Evolutionary conservation across 2,113 vertebrate genomes (phyloP).

Genomic region (Tragelaphus strepsiceros): DNA sequence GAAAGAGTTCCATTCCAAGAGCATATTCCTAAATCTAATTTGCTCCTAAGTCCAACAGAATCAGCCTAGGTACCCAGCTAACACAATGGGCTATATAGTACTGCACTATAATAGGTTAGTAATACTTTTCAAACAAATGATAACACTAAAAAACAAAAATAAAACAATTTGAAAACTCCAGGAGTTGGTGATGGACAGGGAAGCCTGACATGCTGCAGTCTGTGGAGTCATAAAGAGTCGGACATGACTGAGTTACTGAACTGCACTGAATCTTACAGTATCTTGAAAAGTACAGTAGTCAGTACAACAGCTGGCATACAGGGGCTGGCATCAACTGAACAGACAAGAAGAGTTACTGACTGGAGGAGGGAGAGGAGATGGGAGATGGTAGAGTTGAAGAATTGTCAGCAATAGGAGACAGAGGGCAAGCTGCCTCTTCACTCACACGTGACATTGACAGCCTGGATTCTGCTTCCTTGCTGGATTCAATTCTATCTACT

Average conservation of each 20-base stretch:
- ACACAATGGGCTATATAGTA: neutral
- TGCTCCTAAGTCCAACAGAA: neutral
- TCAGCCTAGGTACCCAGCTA: neutral
- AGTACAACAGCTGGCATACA: neutral
- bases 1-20: neutral
- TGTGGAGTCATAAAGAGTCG: fast-evolving
- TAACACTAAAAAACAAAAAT: neutral
- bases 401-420: neutral
- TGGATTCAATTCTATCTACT: neutral
- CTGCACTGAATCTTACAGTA: neutral
- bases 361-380: neutral
- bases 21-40: neutral
- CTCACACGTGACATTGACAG: neutral
- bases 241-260: neutral
- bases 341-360: neutral
- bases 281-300: neutral
- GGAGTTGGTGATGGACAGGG: neutral
- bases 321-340: neutral
- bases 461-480: neutral
- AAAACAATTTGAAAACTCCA: neutral
- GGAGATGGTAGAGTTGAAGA: neutral
- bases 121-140: neutral
- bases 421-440: neutral
- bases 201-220: neutral
- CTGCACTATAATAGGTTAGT: neutral